Percentiles rank a stretch among this genome's conserved stretches.
phyloP scores from a whole-genome alignment of 1,140 invertebrate species.

The Bathynomus jamesi region DNA sequence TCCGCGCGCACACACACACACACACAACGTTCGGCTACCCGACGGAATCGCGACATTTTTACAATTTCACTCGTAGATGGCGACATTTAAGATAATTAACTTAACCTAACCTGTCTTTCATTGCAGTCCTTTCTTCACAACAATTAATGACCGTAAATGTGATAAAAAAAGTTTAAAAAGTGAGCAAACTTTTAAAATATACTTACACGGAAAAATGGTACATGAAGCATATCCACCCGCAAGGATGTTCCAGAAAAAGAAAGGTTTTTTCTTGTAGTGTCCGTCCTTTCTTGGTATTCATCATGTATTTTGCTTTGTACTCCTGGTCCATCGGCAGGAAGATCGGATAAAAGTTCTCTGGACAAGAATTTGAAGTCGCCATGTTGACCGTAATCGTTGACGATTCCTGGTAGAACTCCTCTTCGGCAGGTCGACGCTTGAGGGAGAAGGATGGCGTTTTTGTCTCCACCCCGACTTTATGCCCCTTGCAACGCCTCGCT shows the following conservation, averaged over 20 bases:
- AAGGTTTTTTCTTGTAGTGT: conserved; percentile 58
- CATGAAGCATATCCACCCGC: conserved; percentile 58
- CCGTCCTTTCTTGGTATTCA: conserved; percentile 57
- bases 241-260: conserved; percentile 59
- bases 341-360: conserved; percentile 49
- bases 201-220: conserved; percentile 71
- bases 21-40: too few relatives aligned
- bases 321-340: conserved; percentile 59
- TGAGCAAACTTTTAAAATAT: too few relatives aligned
- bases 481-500: not conserved
- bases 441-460: not conserved
- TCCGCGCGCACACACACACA: too few relatives aligned
- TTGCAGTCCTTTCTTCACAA: too few relatives aligned
- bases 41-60: too few relatives aligned
- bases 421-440: conserved; percentile 6
- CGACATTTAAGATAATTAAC: too few relatives aligned
- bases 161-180: too few relatives aligned
- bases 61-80: too few relatives aligned
- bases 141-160: too few relatives aligned
- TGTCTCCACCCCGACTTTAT: not conserved
- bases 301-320: conserved; percentile 60
- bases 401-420: conserved; percentile 14
- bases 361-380: conserved; percentile 19
- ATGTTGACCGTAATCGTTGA: conserved; percentile 27
- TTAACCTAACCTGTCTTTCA: too few relatives aligned